Evolutionary conservation across 2,888 invertebrate genomes (phyloP).

Genomic region (Lasioglossum figueresi): DNA sequence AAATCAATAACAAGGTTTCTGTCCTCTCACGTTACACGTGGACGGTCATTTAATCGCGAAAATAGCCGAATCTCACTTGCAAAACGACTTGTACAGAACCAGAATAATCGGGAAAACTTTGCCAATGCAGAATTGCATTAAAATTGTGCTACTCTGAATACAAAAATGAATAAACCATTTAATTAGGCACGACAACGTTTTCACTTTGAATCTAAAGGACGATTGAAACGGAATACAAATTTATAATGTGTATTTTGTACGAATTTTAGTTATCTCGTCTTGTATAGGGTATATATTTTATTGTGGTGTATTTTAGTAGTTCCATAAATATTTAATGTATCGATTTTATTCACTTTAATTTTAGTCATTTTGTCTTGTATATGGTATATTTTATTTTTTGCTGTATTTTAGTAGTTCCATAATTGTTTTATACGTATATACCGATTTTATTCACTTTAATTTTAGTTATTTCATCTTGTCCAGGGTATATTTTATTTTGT

Average conservation of each 20-base stretch:
- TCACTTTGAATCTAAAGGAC: too few species aligned
- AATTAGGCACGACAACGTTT: too few species aligned
- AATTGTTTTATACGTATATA: too few species aligned
- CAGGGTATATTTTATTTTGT: too few species aligned
- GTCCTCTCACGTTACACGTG: conserved; percentile 74
- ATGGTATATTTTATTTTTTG: too few species aligned
- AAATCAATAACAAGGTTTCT: conserved; percentile 79
- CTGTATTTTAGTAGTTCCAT: not conserved
- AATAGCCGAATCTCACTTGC: not conserved
- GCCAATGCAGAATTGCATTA: not conserved
- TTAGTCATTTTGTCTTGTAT: too few species aligned
- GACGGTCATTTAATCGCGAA: conserved; percentile 47
- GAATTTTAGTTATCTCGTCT: too few species aligned
- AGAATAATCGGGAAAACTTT: not conserved
- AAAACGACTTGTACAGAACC: not conserved
- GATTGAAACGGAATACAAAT: too few species aligned
- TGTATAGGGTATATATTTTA: too few species aligned
- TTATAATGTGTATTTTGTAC: not conserved
- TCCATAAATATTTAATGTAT: not conserved
- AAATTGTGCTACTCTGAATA: not conserved
- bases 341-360: not conserved
- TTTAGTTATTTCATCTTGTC: not conserved
- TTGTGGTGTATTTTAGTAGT: too few species aligned
- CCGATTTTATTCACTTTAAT: not conserved
- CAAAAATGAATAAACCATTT: not conserved